Evolutionary conservation across 1,140 invertebrate species (phyloP), one percentile per base, ranked within the genome.

Genomic region (Lasioglossum baleicum): DNA sequence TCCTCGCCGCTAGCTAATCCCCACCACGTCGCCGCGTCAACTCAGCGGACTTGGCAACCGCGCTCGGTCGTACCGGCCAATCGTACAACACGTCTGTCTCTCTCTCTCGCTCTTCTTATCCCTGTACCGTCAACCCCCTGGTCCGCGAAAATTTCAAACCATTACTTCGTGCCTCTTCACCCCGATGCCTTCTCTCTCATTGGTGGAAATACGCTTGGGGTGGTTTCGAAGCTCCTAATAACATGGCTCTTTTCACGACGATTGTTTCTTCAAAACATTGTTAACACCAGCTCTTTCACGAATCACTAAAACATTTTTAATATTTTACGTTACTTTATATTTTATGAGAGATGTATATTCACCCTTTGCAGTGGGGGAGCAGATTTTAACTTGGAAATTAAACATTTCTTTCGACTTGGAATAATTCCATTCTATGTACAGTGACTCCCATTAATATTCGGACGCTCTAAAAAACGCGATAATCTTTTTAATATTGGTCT

Each of bases 61-160:
- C 77, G 80, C 69, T 53, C 20, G 60, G n/a, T 63, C 53, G 13
- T 42, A 26, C 11, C 35, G 64, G 40, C 79, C 79, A 81, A 81
- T 81, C 80, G 26, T 63, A 63, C 48, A 70, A 82, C 60, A 48
- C 69, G 42, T 44, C 65, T 48, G 69, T 78, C 60, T 77, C 67
- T 78, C 60, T 77, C 67, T 72, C 71, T 26, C 31, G 72, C 42
- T 7, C 42, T 10, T 17, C 48, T 56, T 72, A 42, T 26, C 2
- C 20, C n/a, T 31, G 17, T 70, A 61, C 56, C 66, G 60, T 56
- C 66, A 71, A 73, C 68, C 76, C 74, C 76, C 73, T 73, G 76
- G 48, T 73, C 60, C 48, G 22, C 65, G 42, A 48, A 67, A 73
- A 73, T 73, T 79, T 79, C 76, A 35, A 73, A 78, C 22, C 15